Base-by-base conservation (phyloP, 2,888 invertebrate genomes). In the Leptinotarsa tumamoca region DNA sequence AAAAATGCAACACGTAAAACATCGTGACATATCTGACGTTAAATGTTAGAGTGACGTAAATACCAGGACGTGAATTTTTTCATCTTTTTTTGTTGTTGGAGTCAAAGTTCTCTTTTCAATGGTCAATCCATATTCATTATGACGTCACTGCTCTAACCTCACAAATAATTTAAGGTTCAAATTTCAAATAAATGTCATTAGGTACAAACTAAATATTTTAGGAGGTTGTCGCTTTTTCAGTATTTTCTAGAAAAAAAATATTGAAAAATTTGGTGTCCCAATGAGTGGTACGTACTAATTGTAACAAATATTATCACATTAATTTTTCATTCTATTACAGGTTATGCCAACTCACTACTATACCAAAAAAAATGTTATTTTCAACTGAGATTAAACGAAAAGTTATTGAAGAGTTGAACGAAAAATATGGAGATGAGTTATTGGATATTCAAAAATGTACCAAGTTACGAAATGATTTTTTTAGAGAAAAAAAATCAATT, bases 381-480 rank as follows among this genome's bases (percentile, higher is more conserved):
- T 61, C 70, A 10, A 70, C 49, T n/a, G 87, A 82, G 87, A 23
- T 81, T 66, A 83, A 82, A 75, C 72, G 33, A 52, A 77, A 85
- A 78, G 88, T 92, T 23, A 88, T 91, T 61, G 84, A 89, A 63
- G 90, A 89, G 78, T 87, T 93, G 27, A 91, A 92, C 80, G 85
- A 87, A 50, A 89, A 91, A 83, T 89, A 92, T 67, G 92, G 91
- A 27, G 88, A 88, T 15, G 90, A 91, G 83, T 87, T 91, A 72
- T 88, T 89, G 72, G 90, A 90, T 80, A 85, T 92, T 18, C 87
- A 90, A 73, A 90, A 90, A 79, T 90, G 92, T 77, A 86, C 88
- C 49, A 84, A 86, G 75, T 85, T 90, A 21, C 83, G 88, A 72
- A 79, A 86, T 49, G 21, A 14, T 15, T 49, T 58, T 10, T 49